A percentile compares a stretch with the other conserved stretches of the same genome.
Conservation (phyloP, 2,888 invertebrate genomes). For the Mystacides longicornis region DNA sequence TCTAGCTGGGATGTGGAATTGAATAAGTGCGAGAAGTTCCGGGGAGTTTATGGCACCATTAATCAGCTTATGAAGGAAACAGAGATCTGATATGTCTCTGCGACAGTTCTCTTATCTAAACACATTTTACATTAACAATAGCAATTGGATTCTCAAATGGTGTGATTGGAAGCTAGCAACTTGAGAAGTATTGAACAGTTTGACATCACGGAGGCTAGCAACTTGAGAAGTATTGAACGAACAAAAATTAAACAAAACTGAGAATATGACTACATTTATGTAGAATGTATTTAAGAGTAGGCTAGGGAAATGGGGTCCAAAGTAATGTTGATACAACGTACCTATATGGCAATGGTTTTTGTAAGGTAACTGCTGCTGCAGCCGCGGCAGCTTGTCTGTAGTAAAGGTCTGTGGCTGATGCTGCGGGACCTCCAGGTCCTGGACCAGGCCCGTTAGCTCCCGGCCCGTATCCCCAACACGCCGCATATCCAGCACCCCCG, state of each 20-base stretch:
- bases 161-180: too few relatives aligned
- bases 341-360: slow-evolving; percentile 82
- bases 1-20: too few relatives aligned
- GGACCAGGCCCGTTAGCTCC: slow-evolving; percentile 57
- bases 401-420: slow-evolving; percentile 69
- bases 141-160: too few relatives aligned
- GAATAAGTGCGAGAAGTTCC: too few relatives aligned
- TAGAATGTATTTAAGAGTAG: not conserved
- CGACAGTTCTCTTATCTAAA: too few relatives aligned
- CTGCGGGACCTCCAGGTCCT: slow-evolving; percentile 51
- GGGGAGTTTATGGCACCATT: too few relatives aligned
- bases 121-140: too few relatives aligned
- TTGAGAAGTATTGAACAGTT: too few relatives aligned
- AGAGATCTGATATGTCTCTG: too few relatives aligned
- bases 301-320: too few relatives aligned
- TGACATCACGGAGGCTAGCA: not conserved
- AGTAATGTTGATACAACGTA: too few relatives aligned
- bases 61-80: too few relatives aligned
- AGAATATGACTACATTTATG: not conserved
- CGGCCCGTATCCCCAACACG: slow-evolving; percentile 55
- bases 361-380: slow-evolving; percentile 65
- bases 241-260: not conserved
- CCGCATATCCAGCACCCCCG: slow-evolving; percentile 66
- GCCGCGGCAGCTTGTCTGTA: slow-evolving; percentile 76
- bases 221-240: not conserved